Conservation (phyloP, 2,797 vertebrate species). For the Pterois miles region DNA sequence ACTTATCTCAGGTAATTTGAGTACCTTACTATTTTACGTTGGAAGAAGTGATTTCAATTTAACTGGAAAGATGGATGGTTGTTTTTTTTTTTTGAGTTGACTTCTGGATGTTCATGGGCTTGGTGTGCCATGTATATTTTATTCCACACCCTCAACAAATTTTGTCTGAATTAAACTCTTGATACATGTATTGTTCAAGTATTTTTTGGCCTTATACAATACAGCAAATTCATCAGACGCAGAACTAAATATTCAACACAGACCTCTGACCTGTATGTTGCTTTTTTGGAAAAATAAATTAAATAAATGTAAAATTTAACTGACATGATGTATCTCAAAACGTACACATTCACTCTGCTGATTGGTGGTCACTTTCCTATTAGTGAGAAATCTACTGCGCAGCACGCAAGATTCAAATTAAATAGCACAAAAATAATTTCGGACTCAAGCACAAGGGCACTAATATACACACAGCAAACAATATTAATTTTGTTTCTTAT, state of each 20-base stretch:
- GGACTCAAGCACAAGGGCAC: not conserved
- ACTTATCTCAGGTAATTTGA: slow-evolving; percentile 81
- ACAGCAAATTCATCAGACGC: not conserved
- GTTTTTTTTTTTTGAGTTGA: slow-evolving; percentile 1
- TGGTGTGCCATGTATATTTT: slow-evolving; percentile 54
- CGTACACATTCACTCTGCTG: not conserved
- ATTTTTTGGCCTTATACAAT: not conserved
- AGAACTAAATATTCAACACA: not conserved
- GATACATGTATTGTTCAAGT: slow-evolving; percentile 14
- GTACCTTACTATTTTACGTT: slow-evolving; percentile 50
- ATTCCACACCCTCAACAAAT: slow-evolving; percentile 49
- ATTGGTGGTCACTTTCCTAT: not conserved
- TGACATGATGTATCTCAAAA: not conserved
- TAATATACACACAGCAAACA: not conserved
- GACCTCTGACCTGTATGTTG: not conserved
- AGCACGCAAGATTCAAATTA: not conserved
- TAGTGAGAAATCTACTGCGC: not conserved
- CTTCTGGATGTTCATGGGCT: not conserved
- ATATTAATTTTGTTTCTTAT: not conserved
- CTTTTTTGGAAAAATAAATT: slow-evolving; percentile 82
- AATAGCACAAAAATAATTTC: not conserved
- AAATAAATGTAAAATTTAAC: slow-evolving; percentile 60
- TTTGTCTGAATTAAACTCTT: slow-evolving; percentile 65
- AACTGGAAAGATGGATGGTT: slow-evolving; percentile 51
- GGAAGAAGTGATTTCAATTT: slow-evolving; percentile 13